Evolutionary conservation across 2,797 vertebrate genomes (phyloP).

Genomic region (Clarias platycephalus): DNA sequence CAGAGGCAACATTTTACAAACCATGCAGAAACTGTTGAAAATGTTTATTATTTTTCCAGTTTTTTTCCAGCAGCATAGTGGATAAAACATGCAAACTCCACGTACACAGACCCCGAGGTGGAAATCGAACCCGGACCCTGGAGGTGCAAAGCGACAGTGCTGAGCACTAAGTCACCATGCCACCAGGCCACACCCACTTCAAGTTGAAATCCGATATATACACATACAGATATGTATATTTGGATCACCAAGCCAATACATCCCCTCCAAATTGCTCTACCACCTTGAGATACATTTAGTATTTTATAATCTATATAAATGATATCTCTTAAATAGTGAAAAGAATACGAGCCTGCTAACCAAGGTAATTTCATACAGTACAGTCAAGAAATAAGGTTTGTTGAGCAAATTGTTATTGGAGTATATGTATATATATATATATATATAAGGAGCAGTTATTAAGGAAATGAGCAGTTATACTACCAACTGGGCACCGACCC

Average conservation of each 20-base stretch:
- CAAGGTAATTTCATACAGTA: neutral
- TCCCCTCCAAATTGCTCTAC: too few relatives aligned
- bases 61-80: neutral
- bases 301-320: neutral
- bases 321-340: neutral
- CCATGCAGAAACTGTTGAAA: neutral
- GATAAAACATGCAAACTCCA: too few relatives aligned
- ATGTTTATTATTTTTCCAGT: neutral
- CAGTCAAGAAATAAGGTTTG: slow-evolving; percentile 4
- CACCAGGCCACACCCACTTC: neutral
- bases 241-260: neutral
- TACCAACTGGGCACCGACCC: slow-evolving; percentile 41
- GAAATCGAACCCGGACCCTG: too few relatives aligned
- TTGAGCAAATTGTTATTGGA: slow-evolving; percentile 19
- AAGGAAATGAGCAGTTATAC: slow-evolving; percentile 30
- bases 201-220: too few relatives aligned
- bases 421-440: slow-evolving; percentile 10
- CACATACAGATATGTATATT: neutral
- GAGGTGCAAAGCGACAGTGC: too few relatives aligned
- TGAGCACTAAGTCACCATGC: too few relatives aligned
- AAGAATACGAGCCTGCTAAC: neutral
- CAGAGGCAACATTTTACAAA: neutral
- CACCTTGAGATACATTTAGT: neutral
- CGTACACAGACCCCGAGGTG: too few relatives aligned
- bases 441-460: slow-evolving; percentile 28